Percentiles rank a stretch among this genome's conserved stretches.
These are phyloP conservation scores for Lithobius niger DNA, from an alignment of 1,140 invertebrate genomes.

Conservation along the genomic window DNA sequence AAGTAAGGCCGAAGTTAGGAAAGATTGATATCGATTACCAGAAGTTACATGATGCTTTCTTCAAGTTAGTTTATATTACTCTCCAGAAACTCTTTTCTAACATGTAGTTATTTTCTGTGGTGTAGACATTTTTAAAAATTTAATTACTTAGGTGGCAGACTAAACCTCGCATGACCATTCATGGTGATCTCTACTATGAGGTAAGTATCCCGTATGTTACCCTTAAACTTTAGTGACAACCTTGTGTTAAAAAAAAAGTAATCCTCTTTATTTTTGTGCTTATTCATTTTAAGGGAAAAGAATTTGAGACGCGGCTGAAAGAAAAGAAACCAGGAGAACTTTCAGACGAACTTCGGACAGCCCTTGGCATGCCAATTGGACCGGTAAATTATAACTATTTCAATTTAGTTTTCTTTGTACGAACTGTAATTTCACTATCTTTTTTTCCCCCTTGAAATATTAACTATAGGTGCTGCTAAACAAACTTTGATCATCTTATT, in stretches of 20 bases:
- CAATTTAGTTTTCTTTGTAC: background rate
- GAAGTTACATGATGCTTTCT: conserved; percentile 98
- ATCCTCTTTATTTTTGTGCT: conserved; percentile 3
- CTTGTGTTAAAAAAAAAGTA: conserved; percentile 5
- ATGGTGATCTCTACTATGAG: conserved; percentile 98
- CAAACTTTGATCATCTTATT: too few species aligned
- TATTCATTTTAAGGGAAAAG: conserved; percentile 58
- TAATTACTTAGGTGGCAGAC: conserved; percentile 70
- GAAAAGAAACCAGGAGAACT: conserved; percentile 98
- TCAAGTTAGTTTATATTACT: conserved; percentile 44
- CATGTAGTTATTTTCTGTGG: conserved; percentile 9
- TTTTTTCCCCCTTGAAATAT: too few species aligned
- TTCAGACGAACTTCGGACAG: conserved; percentile 87
- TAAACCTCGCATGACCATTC: conserved; percentile 96
- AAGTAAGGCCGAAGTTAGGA: conserved; percentile 90
- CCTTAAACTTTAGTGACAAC: background rate
- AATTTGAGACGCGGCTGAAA: conserved; percentile 93
- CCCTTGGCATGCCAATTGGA: conserved; percentile 96
- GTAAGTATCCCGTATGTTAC: conserved; percentile 17
- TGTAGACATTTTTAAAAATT: background rate
- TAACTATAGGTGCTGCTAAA: too few species aligned
- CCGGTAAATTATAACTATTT: conserved; percentile 38
- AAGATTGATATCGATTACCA: conserved; percentile 99
- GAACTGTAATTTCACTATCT: conserved; percentile 10
- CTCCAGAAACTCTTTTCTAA: background rate